Evolutionary conservation across 2,797 vertebrate genomes (phyloP).

Genomic region (Amblyraja radiata): DNA sequence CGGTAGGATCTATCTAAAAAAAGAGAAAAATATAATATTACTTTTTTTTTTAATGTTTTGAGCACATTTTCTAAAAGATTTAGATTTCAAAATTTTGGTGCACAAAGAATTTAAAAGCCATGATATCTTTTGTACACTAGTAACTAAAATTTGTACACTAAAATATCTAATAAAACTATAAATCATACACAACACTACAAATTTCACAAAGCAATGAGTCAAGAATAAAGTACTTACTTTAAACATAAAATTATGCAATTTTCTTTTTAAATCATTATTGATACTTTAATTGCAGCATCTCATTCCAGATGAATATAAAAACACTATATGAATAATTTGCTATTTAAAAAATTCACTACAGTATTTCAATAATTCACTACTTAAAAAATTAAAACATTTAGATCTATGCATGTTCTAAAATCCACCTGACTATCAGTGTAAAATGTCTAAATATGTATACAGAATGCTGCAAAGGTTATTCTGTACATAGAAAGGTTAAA

Average conservation of each 20-base stretch:
- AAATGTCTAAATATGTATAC: not conserved
- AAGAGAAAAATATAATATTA: not conserved
- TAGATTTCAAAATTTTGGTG: not conserved
- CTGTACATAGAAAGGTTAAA: not conserved
- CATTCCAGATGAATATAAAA: not conserved
- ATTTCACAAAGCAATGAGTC: not conserved
- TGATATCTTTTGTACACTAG: not conserved
- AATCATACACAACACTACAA: not conserved
- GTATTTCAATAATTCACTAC: not conserved
- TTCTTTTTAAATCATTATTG: not conserved
- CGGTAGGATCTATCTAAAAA: slow-evolving; percentile 81
- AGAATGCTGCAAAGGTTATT: not conserved
- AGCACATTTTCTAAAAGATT: not conserved
- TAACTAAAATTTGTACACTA: not conserved
- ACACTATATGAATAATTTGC: not conserved
- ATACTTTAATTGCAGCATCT: not conserved
- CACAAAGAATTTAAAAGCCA: not conserved
- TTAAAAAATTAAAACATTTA: not conserved
- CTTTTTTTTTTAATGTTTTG: not conserved
- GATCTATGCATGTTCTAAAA: not conserved
- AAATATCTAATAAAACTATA: not conserved
- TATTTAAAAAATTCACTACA: not conserved
- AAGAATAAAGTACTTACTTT: not conserved
- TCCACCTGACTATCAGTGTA: not conserved
- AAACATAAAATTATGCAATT: not conserved